phyloP scores from a whole-genome alignment of 2,113 vertebrate species.

The Smithornis capensis region DNA sequence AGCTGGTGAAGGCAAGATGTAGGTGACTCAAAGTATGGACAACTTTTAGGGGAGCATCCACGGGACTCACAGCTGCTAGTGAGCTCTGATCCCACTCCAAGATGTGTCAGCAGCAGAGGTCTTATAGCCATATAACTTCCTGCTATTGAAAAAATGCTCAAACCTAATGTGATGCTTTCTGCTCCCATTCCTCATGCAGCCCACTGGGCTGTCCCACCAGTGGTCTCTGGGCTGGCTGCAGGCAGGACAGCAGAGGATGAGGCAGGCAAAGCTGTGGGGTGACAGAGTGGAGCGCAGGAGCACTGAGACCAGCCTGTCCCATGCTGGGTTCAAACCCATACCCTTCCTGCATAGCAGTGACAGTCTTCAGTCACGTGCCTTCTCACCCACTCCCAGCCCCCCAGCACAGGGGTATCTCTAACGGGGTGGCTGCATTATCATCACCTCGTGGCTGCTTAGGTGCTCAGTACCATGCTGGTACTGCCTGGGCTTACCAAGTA shows the following conservation, averaged over 20 bases:
- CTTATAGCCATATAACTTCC: rapidly evolving
- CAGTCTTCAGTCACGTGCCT: not conserved
- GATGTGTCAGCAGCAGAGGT: not conserved
- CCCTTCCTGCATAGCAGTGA: rapidly evolving
- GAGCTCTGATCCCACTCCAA: not conserved
- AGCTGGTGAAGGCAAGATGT: not conserved
- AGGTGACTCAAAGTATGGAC: not conserved
- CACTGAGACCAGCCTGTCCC: not conserved
- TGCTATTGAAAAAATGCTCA: no score
- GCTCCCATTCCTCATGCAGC: not conserved
- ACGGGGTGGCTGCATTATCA: not conserved
- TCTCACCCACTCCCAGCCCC: not conserved
- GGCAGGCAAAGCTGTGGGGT: not conserved
- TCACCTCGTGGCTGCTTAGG: rapidly evolving
- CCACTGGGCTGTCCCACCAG: not conserved
- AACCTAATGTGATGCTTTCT: not conserved
- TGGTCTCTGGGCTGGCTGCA: not conserved
- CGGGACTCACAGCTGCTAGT: not conserved
- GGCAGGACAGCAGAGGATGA: not conserved
- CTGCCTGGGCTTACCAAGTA: rapidly evolving
- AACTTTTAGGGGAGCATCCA: not conserved
- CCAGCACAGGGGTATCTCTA: rapidly evolving
- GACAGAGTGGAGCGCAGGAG: not conserved
- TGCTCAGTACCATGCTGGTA: not conserved
- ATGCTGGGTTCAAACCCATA: not conserved